Evolutionary conservation across 2,888 invertebrate species (phyloP).

Genomic region (Celastrina argiolus): DNA sequence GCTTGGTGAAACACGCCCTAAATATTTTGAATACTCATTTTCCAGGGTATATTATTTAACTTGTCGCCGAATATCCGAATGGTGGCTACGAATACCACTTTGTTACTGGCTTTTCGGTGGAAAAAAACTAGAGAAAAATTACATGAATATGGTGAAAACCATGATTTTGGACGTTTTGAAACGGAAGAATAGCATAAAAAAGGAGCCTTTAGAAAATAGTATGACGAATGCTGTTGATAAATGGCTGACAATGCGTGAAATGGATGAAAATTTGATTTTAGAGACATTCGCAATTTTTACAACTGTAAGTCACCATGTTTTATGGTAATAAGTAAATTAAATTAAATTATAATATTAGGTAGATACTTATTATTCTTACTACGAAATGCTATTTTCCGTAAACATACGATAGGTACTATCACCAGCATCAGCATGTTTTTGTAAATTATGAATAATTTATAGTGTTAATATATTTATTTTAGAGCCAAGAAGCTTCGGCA

Average conservation of each 20-base stretch:
- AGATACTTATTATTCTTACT: no score
- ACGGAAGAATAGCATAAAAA: background rate
- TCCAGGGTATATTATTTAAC: background rate
- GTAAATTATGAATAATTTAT: no score
- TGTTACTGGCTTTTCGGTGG: slow-evolving; percentile 49
- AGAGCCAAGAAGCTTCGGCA: slow-evolving; percentile 68
- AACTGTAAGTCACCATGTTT: slow-evolving; percentile 46
- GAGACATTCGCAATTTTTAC: slow-evolving; percentile 55
- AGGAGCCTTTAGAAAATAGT: background rate
- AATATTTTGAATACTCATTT: no score
- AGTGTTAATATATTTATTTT: slow-evolving; percentile 33
- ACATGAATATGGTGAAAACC: background rate
- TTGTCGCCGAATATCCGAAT: slow-evolving; percentile 46
- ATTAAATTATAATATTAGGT: no score
- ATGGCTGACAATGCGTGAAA: slow-evolving; percentile 38
- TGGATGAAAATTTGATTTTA: slow-evolving; percentile 54
- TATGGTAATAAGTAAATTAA: no score
- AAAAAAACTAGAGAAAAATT: slow-evolving; percentile 28
- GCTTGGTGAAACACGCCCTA: no score
- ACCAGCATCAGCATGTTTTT: no score
- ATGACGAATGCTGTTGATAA: slow-evolving; percentile 32
- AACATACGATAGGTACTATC: no score
- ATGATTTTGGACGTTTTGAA: background rate
- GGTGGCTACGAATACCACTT: slow-evolving; percentile 60
- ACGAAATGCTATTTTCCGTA: no score